Conservation (phyloP, 2,888 invertebrate genomes). For the Chrysopilus asiliformis region DNA sequence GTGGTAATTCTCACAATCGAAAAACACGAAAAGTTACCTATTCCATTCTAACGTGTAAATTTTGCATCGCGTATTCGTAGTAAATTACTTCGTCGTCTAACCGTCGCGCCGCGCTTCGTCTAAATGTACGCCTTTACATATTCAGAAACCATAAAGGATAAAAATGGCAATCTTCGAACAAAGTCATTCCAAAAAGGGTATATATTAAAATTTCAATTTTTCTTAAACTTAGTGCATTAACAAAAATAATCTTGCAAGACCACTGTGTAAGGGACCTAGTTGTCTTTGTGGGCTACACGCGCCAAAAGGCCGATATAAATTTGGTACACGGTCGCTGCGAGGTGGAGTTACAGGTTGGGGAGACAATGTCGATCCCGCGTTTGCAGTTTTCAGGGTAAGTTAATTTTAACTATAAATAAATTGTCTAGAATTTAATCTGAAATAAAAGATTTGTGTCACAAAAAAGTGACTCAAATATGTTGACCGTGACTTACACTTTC, state of each 20-base stretch:
- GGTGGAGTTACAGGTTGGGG: conserved; percentile 16
- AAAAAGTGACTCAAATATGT: background rate
- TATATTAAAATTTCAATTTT: background rate
- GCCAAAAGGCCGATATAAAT: conserved; percentile 12
- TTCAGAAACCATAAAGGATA: conserved; percentile 5
- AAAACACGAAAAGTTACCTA: no score
- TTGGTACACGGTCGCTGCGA: conserved; percentile 9
- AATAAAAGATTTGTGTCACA: no score
- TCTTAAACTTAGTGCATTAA: background rate
- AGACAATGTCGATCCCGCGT: conserved; percentile 12
- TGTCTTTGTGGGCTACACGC: conserved; percentile 5
- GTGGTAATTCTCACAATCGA: no score
- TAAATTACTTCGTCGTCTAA: no score
- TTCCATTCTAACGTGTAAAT: no score
- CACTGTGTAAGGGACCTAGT: conserved; percentile 5
- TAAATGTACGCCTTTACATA: conserved; percentile 6
- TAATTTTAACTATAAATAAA: no score
- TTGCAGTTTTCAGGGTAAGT: conserved; percentile 13
- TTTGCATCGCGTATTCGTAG: no score
- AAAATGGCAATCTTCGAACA: conserved; percentile 4
- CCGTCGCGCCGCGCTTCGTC: no score
- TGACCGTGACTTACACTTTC: no score
- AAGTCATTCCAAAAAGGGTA: conserved; percentile 8
- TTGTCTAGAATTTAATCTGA: no score
- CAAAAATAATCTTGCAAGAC: conserved; percentile 1